Evolutionary conservation across 92 coral and sea anemone species (phyloP).

Genomic region (Palythoa heliodiscus): DNA sequence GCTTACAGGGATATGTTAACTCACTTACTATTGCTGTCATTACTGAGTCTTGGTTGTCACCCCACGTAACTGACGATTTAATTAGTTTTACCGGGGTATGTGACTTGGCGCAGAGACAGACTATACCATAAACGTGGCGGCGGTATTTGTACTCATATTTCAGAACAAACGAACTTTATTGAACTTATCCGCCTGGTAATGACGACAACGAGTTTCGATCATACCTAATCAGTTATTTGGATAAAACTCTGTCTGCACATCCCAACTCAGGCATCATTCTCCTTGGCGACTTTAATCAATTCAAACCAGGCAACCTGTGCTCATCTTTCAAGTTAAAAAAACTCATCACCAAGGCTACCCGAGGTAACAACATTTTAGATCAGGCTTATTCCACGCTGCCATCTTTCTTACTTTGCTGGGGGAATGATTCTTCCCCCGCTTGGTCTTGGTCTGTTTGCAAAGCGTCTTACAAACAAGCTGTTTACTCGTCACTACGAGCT

Average conservation of each 20-base stretch:
- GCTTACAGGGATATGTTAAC: too few species aligned
- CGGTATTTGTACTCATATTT: not conserved
- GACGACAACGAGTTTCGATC: not conserved
- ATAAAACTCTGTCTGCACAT: not conserved
- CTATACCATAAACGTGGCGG: not conserved
- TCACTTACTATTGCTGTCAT: too few species aligned
- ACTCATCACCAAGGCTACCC: constrained; percentile 33
- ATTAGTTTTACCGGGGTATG: not conserved
- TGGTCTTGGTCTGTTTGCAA: not conserved
- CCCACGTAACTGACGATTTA: too few species aligned
- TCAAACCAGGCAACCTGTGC: constrained; percentile 39
- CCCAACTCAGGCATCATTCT: not conserved
- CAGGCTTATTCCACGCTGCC: constrained; percentile 39
- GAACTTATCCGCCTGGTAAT: not conserved
- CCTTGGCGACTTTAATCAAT: constrained; percentile 30
- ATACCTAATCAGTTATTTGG: constrained; percentile 1
- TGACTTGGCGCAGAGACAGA: not conserved
- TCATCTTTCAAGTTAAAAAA: constrained; percentile 40
- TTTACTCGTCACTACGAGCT: too few species aligned
- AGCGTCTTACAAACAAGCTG: too few species aligned
- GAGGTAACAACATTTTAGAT: constrained; percentile 31
- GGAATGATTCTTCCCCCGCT: constrained; percentile 32
- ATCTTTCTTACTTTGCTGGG: not conserved
- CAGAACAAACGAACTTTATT: not conserved
- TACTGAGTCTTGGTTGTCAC: too few species aligned